Evolutionary conservation across 2,113 vertebrate species (phyloP).

Genomic region (Neolamprologus cancellatus): DNA sequence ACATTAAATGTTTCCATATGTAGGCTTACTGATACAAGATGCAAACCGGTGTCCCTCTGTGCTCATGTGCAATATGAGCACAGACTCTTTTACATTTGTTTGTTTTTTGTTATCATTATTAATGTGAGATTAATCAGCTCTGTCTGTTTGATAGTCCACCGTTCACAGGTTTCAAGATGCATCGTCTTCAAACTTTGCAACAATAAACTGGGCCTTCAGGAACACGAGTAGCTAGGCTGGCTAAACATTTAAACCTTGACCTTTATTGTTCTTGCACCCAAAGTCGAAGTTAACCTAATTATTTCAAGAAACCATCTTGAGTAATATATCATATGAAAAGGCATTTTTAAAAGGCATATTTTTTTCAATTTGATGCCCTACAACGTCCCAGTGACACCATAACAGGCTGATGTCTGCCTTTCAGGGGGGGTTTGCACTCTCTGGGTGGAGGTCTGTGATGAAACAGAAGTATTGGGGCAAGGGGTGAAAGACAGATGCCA

Average conservation of each 20-base stretch:
- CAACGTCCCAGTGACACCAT: not conserved
- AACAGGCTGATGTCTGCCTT: not conserved
- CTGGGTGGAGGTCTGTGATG: not conserved
- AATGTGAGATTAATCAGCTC: not conserved
- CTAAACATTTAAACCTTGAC: rapidly evolving
- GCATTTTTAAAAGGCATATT: too few species aligned
- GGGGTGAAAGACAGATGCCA: rapidly evolving
- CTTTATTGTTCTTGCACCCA: not conserved
- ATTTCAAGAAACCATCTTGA: too few species aligned
- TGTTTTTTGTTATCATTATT: not conserved
- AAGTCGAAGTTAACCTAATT: not conserved
- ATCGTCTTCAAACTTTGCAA: rapidly evolving
- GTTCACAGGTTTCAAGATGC: not conserved
- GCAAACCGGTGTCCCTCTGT: rapidly evolving
- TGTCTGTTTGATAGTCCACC: not conserved
- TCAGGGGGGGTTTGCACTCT: not conserved
- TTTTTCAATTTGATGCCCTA: not conserved
- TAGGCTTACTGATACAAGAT: not conserved
- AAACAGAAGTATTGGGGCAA: not conserved
- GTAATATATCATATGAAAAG: too few species aligned
- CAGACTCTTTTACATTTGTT: rapidly evolving
- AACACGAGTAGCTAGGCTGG: rapidly evolving
- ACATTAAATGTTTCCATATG: not conserved
- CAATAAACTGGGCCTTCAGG: not conserved
- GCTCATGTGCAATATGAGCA: not conserved